These are phyloP conservation scores for Hypomesus transpacificus DNA, from an alignment of 2,113 vertebrate genomes.

Conservation along the genomic window DNA sequence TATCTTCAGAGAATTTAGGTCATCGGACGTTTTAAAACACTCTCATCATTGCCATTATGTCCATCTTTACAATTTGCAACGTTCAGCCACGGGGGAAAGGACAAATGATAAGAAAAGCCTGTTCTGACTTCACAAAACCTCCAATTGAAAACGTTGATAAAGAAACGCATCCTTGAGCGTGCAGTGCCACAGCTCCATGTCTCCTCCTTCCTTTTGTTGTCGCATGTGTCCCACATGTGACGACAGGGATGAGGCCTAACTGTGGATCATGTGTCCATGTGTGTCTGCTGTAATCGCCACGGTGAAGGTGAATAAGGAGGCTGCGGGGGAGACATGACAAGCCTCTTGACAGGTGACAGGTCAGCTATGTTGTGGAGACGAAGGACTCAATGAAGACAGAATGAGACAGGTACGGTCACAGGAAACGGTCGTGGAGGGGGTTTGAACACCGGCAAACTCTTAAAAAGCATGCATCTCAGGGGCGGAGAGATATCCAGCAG, in stretches of 20 bases:
- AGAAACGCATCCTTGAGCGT: not conserved
- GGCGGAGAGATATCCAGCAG: too few species aligned
- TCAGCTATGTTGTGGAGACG: not conserved
- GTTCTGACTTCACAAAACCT: not conserved
- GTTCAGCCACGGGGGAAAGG: not conserved
- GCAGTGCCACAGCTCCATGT: not conserved
- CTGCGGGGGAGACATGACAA: not conserved
- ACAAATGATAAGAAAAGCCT: not conserved
- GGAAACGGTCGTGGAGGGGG: not conserved
- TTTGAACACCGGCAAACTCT: too few species aligned
- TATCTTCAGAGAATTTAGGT: not conserved
- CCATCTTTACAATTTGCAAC: not conserved
- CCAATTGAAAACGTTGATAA: not conserved
- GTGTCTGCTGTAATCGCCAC: not conserved
- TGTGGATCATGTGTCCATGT: not conserved
- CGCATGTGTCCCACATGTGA: not conserved
- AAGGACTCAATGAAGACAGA: conserved; percentile 23
- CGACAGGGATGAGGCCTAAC: not conserved
- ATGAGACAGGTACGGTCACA: not conserved
- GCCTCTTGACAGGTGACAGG: not conserved
- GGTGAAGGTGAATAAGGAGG: not conserved
- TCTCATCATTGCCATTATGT: not conserved
- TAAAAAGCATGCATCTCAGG: too few species aligned
- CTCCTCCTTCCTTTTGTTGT: not conserved
- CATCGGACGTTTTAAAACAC: not conserved